Evolutionary conservation across 2,113 vertebrate genomes (phyloP).

Genomic region (Clarias magur): DNA sequence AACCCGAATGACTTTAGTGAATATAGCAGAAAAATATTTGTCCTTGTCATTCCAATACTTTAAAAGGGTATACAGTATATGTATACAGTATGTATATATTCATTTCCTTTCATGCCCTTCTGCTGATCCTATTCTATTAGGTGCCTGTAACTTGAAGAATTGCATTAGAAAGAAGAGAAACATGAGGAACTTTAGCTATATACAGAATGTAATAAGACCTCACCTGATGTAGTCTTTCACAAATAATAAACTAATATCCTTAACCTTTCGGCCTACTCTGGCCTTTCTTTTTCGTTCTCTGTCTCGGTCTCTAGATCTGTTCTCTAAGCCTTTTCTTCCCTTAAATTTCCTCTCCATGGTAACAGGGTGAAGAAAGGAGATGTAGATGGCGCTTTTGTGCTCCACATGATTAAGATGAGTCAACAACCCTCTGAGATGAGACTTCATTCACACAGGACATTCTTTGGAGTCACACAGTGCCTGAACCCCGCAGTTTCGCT

Average conservation of each 20-base stretch:
- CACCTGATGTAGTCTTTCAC: conserved; percentile 1
- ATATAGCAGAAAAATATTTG: neutral
- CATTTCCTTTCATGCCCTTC: neutral
- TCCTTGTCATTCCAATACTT: neutral
- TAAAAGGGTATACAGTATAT: no score
- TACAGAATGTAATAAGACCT: neutral
- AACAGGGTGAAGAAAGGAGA: conserved; percentile 31
- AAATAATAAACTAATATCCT: conserved; percentile 8
- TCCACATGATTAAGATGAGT: conserved; percentile 35
- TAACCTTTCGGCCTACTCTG: neutral
- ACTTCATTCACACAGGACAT: conserved; percentile 11
- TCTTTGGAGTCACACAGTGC: conserved; percentile 6
- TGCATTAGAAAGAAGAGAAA: neutral
- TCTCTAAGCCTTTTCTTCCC: conserved; percentile 22
- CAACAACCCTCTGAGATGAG: conserved; percentile 24
- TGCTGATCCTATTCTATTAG: neutral
- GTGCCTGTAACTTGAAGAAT: neutral
- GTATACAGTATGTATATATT: neutral
- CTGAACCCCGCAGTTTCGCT: neutral
- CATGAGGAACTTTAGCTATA: neutral
- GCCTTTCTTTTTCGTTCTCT: neutral
- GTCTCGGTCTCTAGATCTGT: neutral
- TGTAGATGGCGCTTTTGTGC: conserved; percentile 25
- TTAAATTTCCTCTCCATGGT: conserved; percentile 50
- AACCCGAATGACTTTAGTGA: neutral